Base-by-base conservation (phyloP, 2,113 vertebrate species). In the Conger conger region DNA sequence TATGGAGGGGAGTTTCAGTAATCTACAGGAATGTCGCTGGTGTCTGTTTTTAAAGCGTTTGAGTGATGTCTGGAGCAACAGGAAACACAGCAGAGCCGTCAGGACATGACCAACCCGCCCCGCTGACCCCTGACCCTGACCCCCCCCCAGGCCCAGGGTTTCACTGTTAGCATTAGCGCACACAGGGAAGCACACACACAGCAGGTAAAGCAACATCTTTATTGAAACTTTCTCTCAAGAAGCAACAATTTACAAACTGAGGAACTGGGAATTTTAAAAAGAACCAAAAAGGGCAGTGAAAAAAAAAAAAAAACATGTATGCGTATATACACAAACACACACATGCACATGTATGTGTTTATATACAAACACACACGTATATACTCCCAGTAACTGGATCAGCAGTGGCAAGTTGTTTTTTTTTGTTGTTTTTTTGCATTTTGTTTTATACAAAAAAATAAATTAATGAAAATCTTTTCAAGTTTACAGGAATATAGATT, bases 401-500 rank as follows among this genome's bases (percentile, higher is more conserved):
- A 96, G 93, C 93, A 94, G 90, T 94, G 93, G 94, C 89, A 94
- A 92, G 63, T 81, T 83, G 63, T 82, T 85, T 85, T 87, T 42
- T 89, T 88, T 87, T 78, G 88, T 93, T 93, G n/a, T 83, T 76
- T 82, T 85, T 85, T 87, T 42, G 80, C 45, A 53, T 89, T 88
- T 87, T 78, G 88, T 93, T 93, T 94, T 91, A 92, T 90, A 92
- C 92, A 94, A 93, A 96, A 50, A 94, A 95, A 96, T 88, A 95
- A 93, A 94, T 95, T 91, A 90, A 95, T 93, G 92, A 94, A 79
- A 93, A 91, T 93, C 91, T 94, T 50, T 96, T 97, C 95, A 95
- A 96, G 93, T 96, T 95, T 94, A 94, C 94, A 96, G 93, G 93
- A 92, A 92, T 93, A 91, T 93, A 87, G 92, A 91, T 93, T 87